Evolutionary conservation across 2,797 vertebrate species (phyloP).

Genomic region (Argyrosomus regius): DNA sequence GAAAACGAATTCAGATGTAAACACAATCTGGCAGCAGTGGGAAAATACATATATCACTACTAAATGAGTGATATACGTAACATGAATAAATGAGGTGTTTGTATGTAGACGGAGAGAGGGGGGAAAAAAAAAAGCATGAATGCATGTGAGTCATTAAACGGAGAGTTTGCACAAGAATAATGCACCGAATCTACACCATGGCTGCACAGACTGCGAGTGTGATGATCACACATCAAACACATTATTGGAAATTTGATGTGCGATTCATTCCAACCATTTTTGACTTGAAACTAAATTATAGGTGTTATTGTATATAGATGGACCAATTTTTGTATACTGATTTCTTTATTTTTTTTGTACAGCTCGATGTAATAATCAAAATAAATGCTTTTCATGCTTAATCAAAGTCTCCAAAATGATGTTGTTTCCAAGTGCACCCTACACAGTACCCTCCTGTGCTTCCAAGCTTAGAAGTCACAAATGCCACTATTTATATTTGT

Average conservation of each 20-base stretch:
- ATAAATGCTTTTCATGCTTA: constrained; percentile 48
- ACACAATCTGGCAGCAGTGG: constrained; percentile 61
- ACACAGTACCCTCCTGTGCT: constrained; percentile 6
- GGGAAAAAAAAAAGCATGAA: neutral
- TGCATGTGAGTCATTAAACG: constrained; percentile 31
- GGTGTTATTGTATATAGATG: constrained; percentile 43
- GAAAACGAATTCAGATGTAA: constrained; percentile 63
- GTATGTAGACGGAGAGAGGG: neutral
- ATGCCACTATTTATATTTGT: constrained; percentile 53
- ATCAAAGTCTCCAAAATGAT: constrained; percentile 53
- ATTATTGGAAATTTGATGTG: constrained; percentile 25
- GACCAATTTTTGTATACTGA: constrained; percentile 43
- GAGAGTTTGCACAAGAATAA: constrained; percentile 24
- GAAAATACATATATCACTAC: constrained; percentile 32
- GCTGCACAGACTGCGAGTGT: constrained; percentile 20
- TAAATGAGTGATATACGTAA: constrained; percentile 60
- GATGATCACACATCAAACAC: constrained; percentile 30
- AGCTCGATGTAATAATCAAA: constrained; percentile 38
- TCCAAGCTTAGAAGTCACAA: constrained; percentile 46
- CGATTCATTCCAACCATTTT: constrained; percentile 44
- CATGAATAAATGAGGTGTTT: constrained; percentile 38
- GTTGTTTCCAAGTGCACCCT: constrained; percentile 45
- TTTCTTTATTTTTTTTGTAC: constrained; percentile 9
- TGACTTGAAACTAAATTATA: constrained; percentile 52
- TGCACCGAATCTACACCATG: constrained; percentile 11